Conservation (phyloP, 2,888 invertebrate genomes). For the Cephus runcator region DNA sequence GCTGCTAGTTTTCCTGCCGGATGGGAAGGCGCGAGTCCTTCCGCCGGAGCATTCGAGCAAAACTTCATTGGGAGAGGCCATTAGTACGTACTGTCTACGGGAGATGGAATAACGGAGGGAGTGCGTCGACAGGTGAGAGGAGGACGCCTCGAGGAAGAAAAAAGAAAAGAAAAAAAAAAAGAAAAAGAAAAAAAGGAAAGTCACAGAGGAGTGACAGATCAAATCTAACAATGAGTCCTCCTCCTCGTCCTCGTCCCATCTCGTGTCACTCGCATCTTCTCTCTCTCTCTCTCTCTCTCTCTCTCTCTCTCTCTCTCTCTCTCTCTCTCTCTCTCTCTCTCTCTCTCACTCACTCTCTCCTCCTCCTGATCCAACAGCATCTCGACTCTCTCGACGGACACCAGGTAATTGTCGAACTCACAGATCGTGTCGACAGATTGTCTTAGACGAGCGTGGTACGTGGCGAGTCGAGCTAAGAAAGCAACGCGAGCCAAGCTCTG, state of each 20-base stretch:
- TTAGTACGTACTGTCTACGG: constrained; percentile 2
- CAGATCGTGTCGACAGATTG: constrained; percentile 53
- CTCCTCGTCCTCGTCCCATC: constrained; percentile 21
- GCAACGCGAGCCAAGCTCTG: not conserved
- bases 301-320: not conserved
- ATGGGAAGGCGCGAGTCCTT: constrained; percentile 26
- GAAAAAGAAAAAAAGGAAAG: constrained; percentile 10
- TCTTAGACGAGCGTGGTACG: constrained; percentile 16
- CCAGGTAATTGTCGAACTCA: constrained; percentile 33
- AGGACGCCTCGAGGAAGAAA: not conserved
- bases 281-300: not conserved
- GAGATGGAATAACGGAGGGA: constrained; percentile 22
- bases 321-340: not conserved
- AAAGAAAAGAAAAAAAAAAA: no score
- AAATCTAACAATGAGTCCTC: constrained; percentile 16
- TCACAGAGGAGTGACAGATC: constrained; percentile 37
- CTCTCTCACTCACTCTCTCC: no score
- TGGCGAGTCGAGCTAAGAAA: constrained; percentile 9
- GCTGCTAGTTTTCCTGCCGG: constrained; percentile 6
- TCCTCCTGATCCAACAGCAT: not conserved
- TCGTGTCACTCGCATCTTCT: constrained; percentile 20
- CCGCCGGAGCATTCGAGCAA: not conserved
- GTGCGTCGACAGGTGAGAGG: constrained; percentile 9
- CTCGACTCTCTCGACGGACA: not conserved
- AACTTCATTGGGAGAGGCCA: no score